A percentile compares a stretch with the other conserved stretches of the same genome.
phyloP scores from a whole-genome alignment of 2,113 vertebrate species.

The Corapipo altera region DNA sequence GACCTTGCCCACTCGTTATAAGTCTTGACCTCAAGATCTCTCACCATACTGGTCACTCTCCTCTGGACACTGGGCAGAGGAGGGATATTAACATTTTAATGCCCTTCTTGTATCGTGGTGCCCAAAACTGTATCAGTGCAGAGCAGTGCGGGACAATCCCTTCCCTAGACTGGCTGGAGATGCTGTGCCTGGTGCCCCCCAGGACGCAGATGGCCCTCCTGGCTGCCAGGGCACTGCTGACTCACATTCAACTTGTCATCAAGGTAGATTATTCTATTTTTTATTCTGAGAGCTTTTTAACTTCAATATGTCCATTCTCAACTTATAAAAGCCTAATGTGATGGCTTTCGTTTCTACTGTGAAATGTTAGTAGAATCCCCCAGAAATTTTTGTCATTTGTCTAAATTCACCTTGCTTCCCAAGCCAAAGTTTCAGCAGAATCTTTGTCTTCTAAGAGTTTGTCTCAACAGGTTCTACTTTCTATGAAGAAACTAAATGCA shows the following conservation, averaged over 20 bases:
- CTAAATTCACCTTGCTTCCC: neutral
- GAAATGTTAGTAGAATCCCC: neutral
- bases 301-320: neutral
- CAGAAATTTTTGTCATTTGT: neutral
- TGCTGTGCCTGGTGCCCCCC: neutral
- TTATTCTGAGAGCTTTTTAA: neutral
- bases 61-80: neutral
- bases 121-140: neutral
- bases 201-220: accelerated
- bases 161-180: accelerated
- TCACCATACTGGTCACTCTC: neutral
- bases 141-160: accelerated
- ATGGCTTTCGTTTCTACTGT: neutral
- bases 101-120: neutral
- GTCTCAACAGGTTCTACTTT: neutral
- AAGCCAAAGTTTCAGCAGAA: neutral
- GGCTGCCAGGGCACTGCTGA: neutral
- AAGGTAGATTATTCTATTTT: neutral
- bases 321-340: neutral
- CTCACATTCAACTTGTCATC: neutral
- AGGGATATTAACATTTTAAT: neutral
- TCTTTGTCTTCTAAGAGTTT: neutral
- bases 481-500: neutral
- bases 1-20: accelerated
- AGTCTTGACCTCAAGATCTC: neutral